Evolutionary conservation across 2,113 vertebrate genomes (phyloP).

Genomic region (Paramormyrops kingsleyae): DNA sequence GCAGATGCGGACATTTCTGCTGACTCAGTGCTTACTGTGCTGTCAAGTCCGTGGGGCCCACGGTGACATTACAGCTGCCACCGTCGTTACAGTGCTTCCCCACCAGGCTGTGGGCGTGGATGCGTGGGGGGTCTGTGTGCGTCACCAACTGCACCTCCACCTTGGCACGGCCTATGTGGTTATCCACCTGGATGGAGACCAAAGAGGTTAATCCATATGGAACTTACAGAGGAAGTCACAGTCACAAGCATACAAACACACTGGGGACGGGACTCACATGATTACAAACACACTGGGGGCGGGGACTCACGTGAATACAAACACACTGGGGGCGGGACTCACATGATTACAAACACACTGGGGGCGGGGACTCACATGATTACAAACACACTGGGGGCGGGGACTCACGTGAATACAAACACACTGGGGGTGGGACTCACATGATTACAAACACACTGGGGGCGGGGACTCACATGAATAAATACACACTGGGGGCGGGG

Average conservation of each 20-base stretch:
- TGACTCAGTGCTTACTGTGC: slow-evolving; percentile 71
- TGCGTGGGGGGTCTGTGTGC: slow-evolving; percentile 77
- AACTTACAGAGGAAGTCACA: background rate
- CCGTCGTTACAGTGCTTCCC: slow-evolving; percentile 85
- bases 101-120: slow-evolving; percentile 93
- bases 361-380: background rate
- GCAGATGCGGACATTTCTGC: background rate
- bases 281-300: background rate
- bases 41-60: slow-evolving; percentile 92
- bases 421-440: background rate
- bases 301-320: too few species aligned
- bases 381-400: background rate
- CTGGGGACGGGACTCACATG: background rate
- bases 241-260: background rate
- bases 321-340: too few species aligned
- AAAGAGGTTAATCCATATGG: background rate
- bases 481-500: background rate
- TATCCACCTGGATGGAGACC: slow-evolving; percentile 71
- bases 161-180: slow-evolving; percentile 81
- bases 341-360: too few species aligned
- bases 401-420: background rate
- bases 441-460: background rate
- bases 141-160: slow-evolving; percentile 96
- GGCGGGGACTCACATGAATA: background rate
- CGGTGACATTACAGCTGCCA: slow-evolving; percentile 69